Conservation (phyloP, 1,140 invertebrate genomes). For the Probaryconus sp. region DNA sequence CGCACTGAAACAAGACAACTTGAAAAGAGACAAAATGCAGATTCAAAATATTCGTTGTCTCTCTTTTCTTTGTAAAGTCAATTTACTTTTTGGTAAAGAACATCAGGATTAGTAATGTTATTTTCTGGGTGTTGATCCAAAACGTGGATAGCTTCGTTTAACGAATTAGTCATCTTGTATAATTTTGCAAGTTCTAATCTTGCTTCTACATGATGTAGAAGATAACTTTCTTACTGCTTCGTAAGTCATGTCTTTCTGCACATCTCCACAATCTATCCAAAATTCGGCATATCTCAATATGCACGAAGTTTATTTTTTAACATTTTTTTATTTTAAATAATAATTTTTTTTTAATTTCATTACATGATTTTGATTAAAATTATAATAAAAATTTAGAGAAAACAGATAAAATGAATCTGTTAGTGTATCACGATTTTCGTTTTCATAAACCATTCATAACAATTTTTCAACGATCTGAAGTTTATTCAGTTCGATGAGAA, state of each 20-base stretch:
- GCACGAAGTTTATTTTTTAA: too few relatives aligned
- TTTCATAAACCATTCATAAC: constrained; percentile 80
- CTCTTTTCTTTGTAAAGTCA: constrained; percentile 84
- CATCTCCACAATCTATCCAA: constrained; percentile 83
- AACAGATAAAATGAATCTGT: too few relatives aligned
- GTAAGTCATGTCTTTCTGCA: constrained; percentile 87
- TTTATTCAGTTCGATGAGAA: constrained; percentile 86
- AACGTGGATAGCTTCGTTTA: constrained; percentile 87
- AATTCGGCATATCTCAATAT: constrained; percentile 94
- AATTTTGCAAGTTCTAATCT: constrained; percentile 87
- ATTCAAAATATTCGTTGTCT: constrained; percentile 86
- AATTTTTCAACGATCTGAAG: constrained; percentile 80
- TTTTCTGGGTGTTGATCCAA: constrained; percentile 84
- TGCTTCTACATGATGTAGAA: constrained; percentile 90
- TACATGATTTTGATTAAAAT: too few relatives aligned
- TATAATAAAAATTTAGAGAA: too few relatives aligned
- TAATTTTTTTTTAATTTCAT: too few relatives aligned
- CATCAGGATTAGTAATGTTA: constrained; percentile 83
- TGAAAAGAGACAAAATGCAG: constrained; percentile 85
- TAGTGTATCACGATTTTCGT: constrained; percentile 85
- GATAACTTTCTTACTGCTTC: constrained; percentile 87
- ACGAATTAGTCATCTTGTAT: constrained; percentile 85
- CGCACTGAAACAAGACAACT: constrained; percentile 84
- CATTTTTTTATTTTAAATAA: too few relatives aligned
- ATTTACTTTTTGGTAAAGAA: constrained; percentile 88